These are phyloP conservation scores for Uria lomvia DNA, from an alignment of 2,113 vertebrate genomes.

Conservation along the genomic window DNA sequence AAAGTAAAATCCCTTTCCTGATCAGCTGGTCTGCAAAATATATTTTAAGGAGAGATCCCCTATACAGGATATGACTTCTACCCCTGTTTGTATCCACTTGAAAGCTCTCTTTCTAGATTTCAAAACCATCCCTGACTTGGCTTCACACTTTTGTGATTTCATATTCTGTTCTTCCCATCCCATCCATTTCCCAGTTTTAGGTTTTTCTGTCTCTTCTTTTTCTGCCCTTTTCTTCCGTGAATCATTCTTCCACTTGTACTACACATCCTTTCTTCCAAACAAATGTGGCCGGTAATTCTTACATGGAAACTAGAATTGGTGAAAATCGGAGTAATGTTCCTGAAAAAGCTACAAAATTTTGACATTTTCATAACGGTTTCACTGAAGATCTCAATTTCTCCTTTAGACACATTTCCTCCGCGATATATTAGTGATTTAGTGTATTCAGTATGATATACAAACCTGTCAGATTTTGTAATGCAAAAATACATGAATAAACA, in stretches of 20 bases:
- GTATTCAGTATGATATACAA: not conserved
- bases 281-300: not conserved
- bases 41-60: not conserved
- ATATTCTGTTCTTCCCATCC: not conserved
- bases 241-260: not conserved
- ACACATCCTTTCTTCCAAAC: not conserved
- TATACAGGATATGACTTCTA: not conserved
- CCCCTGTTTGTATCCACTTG: not conserved
- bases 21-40: not conserved
- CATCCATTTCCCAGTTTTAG: not conserved
- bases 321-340: not conserved
- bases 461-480: not conserved
- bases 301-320: not conserved
- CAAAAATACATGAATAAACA: not conserved
- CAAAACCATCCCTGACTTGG: not conserved
- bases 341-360: not conserved
- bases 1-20: not conserved
- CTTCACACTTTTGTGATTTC: not conserved
- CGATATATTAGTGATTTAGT: not conserved
- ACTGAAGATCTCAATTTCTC: not conserved
- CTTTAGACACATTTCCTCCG: not conserved
- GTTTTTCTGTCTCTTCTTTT: not conserved
- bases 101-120: constrained; percentile 2
- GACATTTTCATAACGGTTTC: not conserved
- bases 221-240: not conserved